Conservation (phyloP, 2,113 vertebrate genomes). For the Nicator chloris region DNA sequence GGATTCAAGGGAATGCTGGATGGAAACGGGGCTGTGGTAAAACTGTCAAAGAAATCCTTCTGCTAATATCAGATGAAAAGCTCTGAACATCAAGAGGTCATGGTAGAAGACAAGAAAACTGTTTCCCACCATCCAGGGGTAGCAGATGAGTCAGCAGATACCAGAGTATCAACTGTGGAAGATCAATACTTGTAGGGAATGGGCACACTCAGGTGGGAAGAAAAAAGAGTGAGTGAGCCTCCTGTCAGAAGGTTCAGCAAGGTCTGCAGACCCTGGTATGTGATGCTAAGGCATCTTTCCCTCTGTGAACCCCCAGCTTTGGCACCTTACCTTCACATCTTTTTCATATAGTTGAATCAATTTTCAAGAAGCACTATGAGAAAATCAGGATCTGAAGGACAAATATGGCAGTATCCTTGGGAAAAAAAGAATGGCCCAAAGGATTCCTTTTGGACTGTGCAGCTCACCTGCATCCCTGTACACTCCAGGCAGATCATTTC, state of each 20-base stretch:
- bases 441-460: background rate
- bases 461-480: background rate
- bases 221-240: background rate
- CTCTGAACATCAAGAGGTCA: background rate
- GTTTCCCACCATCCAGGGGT: background rate
- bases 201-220: background rate
- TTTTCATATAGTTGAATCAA: background rate
- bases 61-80: background rate
- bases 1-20: background rate
- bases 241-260: background rate
- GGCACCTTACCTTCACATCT: background rate
- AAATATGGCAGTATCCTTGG: background rate
- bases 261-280: background rate
- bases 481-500: background rate
- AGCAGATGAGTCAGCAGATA: background rate
- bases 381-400: background rate
- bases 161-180: background rate
- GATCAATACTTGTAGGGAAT: background rate
- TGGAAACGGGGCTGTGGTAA: background rate
- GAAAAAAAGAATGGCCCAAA: background rate
- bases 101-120: background rate
- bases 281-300: background rate
- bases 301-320: fast-evolving
- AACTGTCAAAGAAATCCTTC: background rate
- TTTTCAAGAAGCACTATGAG: background rate